Evolutionary conservation across 2,888 invertebrate species (phyloP).

Genomic region (Philereme vetulata): DNA sequence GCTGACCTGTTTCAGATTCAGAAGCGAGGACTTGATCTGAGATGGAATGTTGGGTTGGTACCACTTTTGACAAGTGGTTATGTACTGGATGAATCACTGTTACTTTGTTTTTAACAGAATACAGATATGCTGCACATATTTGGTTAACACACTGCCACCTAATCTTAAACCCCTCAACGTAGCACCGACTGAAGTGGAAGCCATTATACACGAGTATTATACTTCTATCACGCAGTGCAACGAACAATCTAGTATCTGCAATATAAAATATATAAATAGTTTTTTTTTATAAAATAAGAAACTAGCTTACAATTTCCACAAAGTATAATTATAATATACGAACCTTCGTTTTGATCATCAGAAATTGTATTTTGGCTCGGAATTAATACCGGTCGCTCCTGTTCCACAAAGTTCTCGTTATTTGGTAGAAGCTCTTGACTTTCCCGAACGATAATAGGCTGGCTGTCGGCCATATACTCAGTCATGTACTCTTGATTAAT

Average conservation of each 20-base stretch:
- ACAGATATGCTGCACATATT: conserved; percentile 29
- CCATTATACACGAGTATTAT: conserved; percentile 32
- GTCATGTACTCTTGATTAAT: not conserved
- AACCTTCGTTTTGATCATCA: conserved; percentile 8
- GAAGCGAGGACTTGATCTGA: not conserved
- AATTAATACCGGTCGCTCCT: not conserved
- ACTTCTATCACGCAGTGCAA: conserved; percentile 11
- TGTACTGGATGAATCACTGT: conserved; percentile 19
- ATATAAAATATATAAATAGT: conserved; percentile 1
- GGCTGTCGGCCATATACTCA: not conserved
- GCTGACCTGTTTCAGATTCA: not conserved
- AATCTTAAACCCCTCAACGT: conserved; percentile 23
- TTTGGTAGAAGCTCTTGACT: not conserved
- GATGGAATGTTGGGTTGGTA: not conserved
- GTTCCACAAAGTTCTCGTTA: not conserved
- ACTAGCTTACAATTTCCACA: not conserved
- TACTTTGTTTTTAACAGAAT: conserved; percentile 20
- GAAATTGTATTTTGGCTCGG: not conserved
- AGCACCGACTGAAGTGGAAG: conserved; percentile 35
- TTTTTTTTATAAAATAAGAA: no score
- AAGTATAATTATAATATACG: not conserved
- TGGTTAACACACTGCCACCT: conserved; percentile 36
- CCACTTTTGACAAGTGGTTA: conserved; percentile 14
- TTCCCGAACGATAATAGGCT: not conserved
- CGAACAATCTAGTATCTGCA: conserved; percentile 18